Conservation (phyloP, 2,888 invertebrate species). For the Trissoscelio sp. region DNA sequence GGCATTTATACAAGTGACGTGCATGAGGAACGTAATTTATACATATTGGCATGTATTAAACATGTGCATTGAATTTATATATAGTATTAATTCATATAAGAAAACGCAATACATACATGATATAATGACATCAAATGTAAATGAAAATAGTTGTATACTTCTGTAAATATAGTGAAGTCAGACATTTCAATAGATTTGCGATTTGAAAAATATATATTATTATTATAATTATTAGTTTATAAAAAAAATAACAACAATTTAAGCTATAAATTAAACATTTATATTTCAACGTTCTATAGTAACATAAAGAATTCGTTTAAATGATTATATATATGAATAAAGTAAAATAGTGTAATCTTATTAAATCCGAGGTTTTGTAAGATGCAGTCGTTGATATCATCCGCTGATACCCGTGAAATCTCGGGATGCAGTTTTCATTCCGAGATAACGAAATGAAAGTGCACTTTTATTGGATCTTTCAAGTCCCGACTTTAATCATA, state of each 20-base stretch:
- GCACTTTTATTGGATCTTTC: constrained; percentile 3
- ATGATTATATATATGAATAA: background rate
- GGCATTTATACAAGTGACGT: background rate
- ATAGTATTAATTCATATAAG: background rate
- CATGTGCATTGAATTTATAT: constrained; percentile 10
- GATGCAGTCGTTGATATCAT: background rate
- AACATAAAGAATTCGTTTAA: no score
- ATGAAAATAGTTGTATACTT: no score
- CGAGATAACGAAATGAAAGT: constrained; percentile 13
- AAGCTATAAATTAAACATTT: no score
- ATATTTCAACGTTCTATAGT: no score
- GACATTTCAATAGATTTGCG: no score
- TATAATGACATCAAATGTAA: no score
- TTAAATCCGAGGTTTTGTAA: constrained; percentile 1
- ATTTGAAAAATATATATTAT: no score
- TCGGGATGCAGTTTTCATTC: background rate
- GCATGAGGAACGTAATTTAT: background rate
- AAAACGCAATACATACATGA: no score
- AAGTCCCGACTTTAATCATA: background rate
- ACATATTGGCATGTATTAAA: background rate
- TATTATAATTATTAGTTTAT: no score
- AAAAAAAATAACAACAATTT: no score
- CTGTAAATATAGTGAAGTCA: no score
- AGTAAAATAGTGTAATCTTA: background rate
- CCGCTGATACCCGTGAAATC: background rate